Base-by-base conservation (phyloP, 1,140 invertebrate species). In the Trichonephila inaurata region DNA sequence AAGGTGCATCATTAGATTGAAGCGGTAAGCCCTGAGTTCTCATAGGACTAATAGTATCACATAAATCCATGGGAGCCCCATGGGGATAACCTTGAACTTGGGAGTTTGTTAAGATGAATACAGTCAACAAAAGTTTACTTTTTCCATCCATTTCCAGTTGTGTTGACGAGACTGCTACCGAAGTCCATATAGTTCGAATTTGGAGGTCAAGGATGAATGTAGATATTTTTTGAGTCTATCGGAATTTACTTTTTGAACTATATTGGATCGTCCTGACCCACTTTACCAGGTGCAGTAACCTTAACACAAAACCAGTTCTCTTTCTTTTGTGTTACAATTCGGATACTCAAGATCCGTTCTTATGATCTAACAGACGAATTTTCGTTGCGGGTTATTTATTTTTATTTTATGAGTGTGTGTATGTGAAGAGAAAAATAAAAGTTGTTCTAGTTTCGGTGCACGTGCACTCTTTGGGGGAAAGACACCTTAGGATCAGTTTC, bases 21-120 rank as follows among this genome's bases (percentile, higher is more conserved):
- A 58, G 51, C 3, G 88, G 44, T 21, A 64, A 51, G 14, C 89
- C 72, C 19, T 58, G 91, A 86, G 72, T 90, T 85, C 44, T 90
- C 28, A 72, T 51, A 14, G 88, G 93, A 19, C 81, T 94, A 6
- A 94, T 66, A 5, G 88, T 90, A 90, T 94, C 93, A 72, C 93
- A 94, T 2, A 72, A 28, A 72, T 94, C 93, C 24, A n/a, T 94
- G 1, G 88, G 93, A 6, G 77, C 61, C 18, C 93, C 93, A 58
- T 86, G 62, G 6, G 93, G 93, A 77, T 85, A 94, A 24, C 88
- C 51, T 40, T 40, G 28, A 40, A 40, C 72, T 77, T 33, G 18
- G 81, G 28, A 28, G 24, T 40, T 64, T 88, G 33, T 33, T 14
- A 77, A 88, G 33, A 88, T n/a, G 19, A 83, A 24, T 12, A 21